These are phyloP conservation scores for Cisticola juncidis DNA, from an alignment of 2,113 vertebrate species.

Conservation along the genomic window DNA sequence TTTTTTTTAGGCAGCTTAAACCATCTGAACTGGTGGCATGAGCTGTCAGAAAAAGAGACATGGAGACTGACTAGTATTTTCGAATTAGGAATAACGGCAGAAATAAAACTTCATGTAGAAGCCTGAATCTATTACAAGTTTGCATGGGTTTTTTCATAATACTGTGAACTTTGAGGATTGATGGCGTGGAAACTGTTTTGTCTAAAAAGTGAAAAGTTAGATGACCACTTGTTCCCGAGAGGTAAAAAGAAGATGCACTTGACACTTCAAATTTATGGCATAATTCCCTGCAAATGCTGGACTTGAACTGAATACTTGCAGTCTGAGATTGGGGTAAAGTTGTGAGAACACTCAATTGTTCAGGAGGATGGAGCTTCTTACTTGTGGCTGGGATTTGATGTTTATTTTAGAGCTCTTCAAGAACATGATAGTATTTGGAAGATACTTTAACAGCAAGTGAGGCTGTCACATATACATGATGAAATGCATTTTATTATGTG, in stretches of 20 bases:
- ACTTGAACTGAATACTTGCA: not conserved
- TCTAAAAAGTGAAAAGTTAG: not conserved
- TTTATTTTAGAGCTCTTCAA: slow-evolving; percentile 51
- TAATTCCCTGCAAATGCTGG: not conserved
- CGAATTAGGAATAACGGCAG: not conserved
- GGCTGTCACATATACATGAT: slow-evolving; percentile 53
- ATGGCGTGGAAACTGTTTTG: not conserved
- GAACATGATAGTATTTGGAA: slow-evolving; percentile 1
- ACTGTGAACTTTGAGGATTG: not conserved
- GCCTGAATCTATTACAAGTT: not conserved
- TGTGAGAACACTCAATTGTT: not conserved
- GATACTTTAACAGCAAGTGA: slow-evolving; percentile 36
- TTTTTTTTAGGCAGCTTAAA: not conserved
- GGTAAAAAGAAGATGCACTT: not conserved
- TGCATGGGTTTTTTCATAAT: not conserved
- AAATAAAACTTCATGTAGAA: not conserved
- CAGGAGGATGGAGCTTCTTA: not conserved
- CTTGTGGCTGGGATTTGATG: slow-evolving; percentile 19
- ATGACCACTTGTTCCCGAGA: not conserved
- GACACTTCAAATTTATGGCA: not conserved
- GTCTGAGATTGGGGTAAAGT: not conserved
- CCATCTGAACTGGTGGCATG: not conserved
- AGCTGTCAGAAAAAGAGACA: slow-evolving; percentile 14
- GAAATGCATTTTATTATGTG: slow-evolving; percentile 41
- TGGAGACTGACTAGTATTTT: not conserved